Percentiles rank a stretch among this genome's conserved stretches.
Evolutionary conservation across 2,888 invertebrate genomes (phyloP).

Genomic region (Nasonia oneida): DNA sequence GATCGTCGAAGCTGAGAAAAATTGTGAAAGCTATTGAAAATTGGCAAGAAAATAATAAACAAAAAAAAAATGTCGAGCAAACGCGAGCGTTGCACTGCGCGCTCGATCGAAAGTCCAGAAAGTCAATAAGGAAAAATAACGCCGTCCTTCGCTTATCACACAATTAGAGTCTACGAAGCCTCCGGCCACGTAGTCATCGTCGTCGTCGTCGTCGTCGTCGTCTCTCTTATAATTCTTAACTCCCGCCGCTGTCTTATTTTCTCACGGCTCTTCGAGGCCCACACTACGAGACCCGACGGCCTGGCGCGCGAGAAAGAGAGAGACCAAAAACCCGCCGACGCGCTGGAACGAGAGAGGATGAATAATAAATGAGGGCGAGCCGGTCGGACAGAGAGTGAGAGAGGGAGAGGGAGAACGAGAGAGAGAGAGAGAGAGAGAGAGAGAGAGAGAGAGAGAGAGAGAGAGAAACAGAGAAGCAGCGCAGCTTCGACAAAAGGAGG

Average conservation of each 20-base stretch:
- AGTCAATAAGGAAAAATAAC: constrained; percentile 29
- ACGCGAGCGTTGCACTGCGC: neutral
- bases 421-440: neutral
- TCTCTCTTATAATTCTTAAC: neutral
- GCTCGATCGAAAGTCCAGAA: constrained; percentile 4
- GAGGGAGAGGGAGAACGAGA: neutral
- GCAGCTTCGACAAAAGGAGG: neutral
- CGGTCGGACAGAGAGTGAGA: constrained; percentile 21
- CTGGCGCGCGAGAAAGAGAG: constrained; percentile 25
- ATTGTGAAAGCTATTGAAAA: constrained; percentile 27
- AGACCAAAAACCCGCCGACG: constrained; percentile 34
- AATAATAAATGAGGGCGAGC: constrained; percentile 59
- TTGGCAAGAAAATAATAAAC: neutral
- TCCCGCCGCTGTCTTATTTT: constrained; percentile 25
- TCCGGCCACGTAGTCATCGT: constrained; percentile 9
- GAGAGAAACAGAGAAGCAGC: constrained; percentile 11
- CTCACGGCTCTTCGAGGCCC: constrained; percentile 27
- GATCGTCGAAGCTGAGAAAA: neutral
- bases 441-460: neutral
- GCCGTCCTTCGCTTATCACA: constrained; percentile 76
- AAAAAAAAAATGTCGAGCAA: neutral
- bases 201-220: neutral
- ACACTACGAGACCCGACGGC: neutral
- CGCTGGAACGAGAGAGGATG: constrained; percentile 45
- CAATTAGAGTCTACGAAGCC: constrained; percentile 71